phyloP scores from a whole-genome alignment of 2,113 vertebrate genomes.

The Xyrauchen texanus region DNA sequence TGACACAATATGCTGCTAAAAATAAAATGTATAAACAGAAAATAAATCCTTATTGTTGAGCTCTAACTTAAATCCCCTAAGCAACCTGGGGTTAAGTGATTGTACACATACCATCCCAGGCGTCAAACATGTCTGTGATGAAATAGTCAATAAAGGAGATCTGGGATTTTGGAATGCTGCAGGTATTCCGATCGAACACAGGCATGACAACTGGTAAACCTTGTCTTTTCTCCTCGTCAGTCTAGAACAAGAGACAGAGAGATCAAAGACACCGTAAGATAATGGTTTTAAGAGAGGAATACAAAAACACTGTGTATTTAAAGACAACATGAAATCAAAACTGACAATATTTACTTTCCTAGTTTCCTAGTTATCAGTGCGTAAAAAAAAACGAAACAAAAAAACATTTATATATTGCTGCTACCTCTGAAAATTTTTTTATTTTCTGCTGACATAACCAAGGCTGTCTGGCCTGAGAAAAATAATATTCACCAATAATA shows the following conservation, averaged over 20 bases:
- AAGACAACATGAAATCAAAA: neutral
- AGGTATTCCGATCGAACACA: constrained; percentile 93
- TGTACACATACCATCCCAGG: constrained; percentile 88
- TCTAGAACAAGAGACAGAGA: constrained; percentile 69
- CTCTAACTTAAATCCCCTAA: no score
- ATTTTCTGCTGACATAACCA: no score
- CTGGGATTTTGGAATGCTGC: constrained; percentile 96
- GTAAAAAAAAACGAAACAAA: no score
- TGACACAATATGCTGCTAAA: no score
- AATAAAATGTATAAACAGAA: no score
- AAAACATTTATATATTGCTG: no score
- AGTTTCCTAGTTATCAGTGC: no score
- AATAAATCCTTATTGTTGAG: no score
- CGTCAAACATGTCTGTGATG: constrained; percentile 96
- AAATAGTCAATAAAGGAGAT: constrained; percentile 99
- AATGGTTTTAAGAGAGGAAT: neutral
- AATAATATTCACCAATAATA: no score
- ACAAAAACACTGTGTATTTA: neutral
- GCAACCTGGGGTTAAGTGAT: neutral
- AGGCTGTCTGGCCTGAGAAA: no score
- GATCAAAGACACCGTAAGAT: neutral
- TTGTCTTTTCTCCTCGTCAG: constrained; percentile 93
- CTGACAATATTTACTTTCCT: neutral
- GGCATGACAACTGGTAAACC: constrained; percentile 97
- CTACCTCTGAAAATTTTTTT: no score